Conservation (phyloP, 2,113 vertebrate species). For the pig (Sus scrofa) region DNA sequence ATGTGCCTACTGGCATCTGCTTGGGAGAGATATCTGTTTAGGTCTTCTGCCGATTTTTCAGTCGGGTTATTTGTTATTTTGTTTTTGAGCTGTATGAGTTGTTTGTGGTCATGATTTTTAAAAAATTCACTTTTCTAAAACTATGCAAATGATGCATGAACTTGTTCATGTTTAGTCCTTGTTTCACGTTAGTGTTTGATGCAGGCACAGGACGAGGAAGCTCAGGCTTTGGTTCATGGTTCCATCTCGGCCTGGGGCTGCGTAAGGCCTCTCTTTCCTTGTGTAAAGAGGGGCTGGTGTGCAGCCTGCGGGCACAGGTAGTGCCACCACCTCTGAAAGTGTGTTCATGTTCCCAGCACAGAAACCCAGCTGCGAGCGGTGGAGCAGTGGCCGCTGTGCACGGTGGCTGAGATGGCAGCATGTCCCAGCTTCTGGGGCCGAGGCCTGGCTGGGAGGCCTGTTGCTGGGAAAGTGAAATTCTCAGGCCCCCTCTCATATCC, state of each 20-base stretch:
- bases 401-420: background rate
- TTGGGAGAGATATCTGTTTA: too few species aligned
- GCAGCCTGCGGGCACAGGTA: background rate
- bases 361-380: background rate
- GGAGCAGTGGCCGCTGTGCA: background rate
- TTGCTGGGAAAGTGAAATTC: background rate
- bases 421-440: background rate
- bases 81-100: too few species aligned
- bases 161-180: background rate
- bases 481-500: background rate
- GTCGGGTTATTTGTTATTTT: too few species aligned
- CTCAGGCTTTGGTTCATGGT: background rate
- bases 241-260: background rate
- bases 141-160: background rate
- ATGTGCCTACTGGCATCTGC: too few species aligned
- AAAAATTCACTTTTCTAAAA: slow-evolving; percentile 21
- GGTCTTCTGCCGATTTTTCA: too few species aligned
- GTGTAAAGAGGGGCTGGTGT: background rate
- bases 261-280: background rate
- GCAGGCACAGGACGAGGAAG: background rate
- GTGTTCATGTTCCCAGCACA: background rate
- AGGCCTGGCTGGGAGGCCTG: background rate
- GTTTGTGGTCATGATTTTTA: background rate
- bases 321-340: background rate
- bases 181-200: background rate